phyloP scores from a whole-genome alignment of 2,888 invertebrate genomes.

The Dendrolimus houi region DNA sequence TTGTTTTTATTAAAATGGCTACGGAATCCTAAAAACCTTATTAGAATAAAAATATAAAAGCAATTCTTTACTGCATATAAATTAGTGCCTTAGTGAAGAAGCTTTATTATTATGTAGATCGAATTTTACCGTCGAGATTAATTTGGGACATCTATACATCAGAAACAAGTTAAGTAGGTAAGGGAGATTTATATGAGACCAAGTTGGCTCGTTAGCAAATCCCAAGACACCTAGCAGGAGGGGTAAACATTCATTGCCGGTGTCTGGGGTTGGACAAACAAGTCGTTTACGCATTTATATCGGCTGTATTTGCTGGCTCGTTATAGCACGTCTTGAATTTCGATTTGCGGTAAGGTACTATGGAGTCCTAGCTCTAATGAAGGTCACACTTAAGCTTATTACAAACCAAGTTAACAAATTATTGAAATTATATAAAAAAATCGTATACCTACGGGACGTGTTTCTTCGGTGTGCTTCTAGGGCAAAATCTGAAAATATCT shows the following conservation, averaged over 20 bases:
- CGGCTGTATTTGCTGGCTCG: conserved; percentile 39
- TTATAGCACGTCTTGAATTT: conserved; percentile 25
- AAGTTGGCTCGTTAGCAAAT: conserved; percentile 22
- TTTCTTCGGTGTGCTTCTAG: too few relatives aligned
- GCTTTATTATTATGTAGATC: neutral
- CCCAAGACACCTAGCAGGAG: conserved; percentile 13
- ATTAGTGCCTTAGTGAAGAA: too few relatives aligned
- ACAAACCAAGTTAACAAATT: too few relatives aligned
- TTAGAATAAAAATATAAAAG: too few relatives aligned
- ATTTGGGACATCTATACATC: neutral
- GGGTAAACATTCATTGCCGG: conserved; percentile 18
- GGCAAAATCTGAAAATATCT: too few relatives aligned
- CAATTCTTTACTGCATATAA: too few relatives aligned
- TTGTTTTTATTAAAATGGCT: too few relatives aligned
- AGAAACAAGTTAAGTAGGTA: conserved; percentile 6
- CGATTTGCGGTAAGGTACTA: conserved; percentile 15
- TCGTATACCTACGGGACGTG: too few relatives aligned
- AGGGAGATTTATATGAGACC: conserved; percentile 6
- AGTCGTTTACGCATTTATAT: conserved; percentile 39
- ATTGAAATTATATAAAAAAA: too few relatives aligned
- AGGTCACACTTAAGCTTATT: too few relatives aligned
- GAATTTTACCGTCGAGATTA: neutral
- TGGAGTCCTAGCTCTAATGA: too few relatives aligned
- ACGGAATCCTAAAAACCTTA: too few relatives aligned
- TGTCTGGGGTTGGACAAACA: conserved; percentile 32